Evolutionary conservation across 2,113 vertebrate genomes (phyloP).

Genomic region (Machaerirhynchus nigripectus): DNA sequence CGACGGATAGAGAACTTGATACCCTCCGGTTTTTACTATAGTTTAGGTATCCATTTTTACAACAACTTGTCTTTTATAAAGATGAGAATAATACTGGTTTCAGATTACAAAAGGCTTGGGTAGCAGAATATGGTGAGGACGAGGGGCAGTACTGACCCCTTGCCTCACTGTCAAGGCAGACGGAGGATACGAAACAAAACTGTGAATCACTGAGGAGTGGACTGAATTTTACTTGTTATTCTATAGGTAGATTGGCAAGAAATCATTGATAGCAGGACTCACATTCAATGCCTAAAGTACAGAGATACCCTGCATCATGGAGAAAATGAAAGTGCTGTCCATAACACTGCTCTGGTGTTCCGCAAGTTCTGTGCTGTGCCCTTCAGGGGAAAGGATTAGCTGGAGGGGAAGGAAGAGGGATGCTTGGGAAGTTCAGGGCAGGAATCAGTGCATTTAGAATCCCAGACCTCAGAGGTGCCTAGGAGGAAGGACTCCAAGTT

Average conservation of each 20-base stretch:
- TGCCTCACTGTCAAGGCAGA: neutral
- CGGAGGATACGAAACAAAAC: neutral
- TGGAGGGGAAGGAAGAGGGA: neutral
- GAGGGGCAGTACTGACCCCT: neutral
- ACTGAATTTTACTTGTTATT: neutral
- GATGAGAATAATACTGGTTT: neutral
- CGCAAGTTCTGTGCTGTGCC: neutral
- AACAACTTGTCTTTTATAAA: neutral
- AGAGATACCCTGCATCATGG: neutral
- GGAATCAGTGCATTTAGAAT: neutral
- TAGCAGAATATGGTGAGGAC: neutral
- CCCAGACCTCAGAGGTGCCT: neutral
- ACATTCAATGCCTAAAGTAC: neutral
- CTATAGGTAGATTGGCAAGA: neutral
- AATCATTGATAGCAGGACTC: neutral
- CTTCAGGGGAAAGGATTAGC: neutral
- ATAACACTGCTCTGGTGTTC: neutral
- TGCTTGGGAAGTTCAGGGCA: neutral
- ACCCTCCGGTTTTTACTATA: neutral
- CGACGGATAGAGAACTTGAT: neutral
- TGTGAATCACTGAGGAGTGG: neutral
- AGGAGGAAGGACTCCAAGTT: neutral
- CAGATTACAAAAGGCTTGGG: neutral
- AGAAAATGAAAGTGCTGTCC: neutral
- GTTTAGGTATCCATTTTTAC: neutral